Evolutionary conservation across 2,113 vertebrate species (phyloP).

Genomic region (Rhombomys opimus): DNA sequence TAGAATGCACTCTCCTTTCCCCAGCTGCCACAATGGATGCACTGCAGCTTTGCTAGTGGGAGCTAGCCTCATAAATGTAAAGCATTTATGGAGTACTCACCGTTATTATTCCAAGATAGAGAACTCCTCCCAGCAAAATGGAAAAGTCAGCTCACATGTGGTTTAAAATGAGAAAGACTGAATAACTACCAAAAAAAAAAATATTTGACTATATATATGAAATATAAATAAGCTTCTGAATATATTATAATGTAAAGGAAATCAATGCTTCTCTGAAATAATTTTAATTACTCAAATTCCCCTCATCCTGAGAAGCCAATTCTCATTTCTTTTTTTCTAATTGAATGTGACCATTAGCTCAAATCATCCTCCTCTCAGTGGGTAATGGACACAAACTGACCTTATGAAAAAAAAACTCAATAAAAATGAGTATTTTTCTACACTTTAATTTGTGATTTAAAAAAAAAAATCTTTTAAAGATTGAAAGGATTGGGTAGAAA

Average conservation of each 20-base stretch:
- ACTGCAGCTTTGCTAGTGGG: constrained; percentile 43
- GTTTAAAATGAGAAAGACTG: constrained; percentile 67
- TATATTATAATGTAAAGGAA: constrained; percentile 66
- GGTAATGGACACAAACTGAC: not conserved
- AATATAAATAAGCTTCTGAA: constrained; percentile 45
- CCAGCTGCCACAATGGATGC: constrained; percentile 38
- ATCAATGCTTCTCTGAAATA: constrained; percentile 57
- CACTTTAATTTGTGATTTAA: not conserved
- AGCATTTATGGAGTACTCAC: constrained; percentile 53
- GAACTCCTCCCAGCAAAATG: constrained; percentile 63
- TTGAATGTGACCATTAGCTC: constrained; percentile 48
- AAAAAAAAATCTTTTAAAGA: not conserved
- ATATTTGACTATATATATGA: not conserved
- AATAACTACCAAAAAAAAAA: not conserved
- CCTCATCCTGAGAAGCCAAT: not conserved
- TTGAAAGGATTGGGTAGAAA: not conserved
- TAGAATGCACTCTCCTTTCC: constrained; percentile 39
- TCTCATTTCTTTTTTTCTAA: not conserved
- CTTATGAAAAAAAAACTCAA: constrained; percentile 11
- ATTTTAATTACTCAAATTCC: constrained; percentile 64
- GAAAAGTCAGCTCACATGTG: not conserved
- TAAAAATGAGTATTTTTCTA: not conserved
- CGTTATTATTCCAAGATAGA: constrained; percentile 69
- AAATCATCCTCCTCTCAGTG: not conserved
- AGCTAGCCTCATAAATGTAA: constrained; percentile 59